Conservation (phyloP, 2,888 invertebrate species). For the Tridacna gigas region DNA sequence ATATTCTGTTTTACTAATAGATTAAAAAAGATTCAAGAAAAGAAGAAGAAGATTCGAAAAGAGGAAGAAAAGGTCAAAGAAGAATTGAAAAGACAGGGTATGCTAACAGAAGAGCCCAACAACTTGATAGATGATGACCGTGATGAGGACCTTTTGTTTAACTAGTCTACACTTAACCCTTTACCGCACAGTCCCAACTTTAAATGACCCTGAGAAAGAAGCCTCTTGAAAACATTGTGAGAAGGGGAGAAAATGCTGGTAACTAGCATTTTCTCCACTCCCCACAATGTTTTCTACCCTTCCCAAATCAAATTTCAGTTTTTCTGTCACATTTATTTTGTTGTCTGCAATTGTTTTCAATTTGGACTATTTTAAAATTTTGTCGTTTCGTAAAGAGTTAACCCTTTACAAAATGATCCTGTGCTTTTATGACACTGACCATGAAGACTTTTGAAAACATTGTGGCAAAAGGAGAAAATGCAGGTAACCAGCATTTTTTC, state of each 20-base stretch:
- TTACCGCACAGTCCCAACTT: no score
- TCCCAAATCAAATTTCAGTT: no score
- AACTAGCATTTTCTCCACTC: no score
- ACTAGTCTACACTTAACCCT: neutral
- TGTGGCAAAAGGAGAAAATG: neutral
- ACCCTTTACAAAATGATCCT: no score
- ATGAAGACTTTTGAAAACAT: neutral
- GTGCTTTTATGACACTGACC: neutral
- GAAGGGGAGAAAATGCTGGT: no score
- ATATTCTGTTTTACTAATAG: slow-evolving; percentile 67
- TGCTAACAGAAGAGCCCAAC: slow-evolving; percentile 85
- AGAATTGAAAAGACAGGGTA: slow-evolving; percentile 86
- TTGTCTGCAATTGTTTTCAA: no score
- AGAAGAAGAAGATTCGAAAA: slow-evolving; percentile 93
- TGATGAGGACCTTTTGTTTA: slow-evolving; percentile 95
- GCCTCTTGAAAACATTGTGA: no score
- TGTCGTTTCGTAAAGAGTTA: no score
- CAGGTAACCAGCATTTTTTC: neutral
- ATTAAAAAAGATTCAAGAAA: slow-evolving; percentile 94
- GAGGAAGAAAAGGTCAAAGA: slow-evolving; percentile 88
- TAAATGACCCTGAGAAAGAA: no score
- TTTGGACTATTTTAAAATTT: no score
- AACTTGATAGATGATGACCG: slow-evolving; percentile 92
- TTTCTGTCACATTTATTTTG: no score
- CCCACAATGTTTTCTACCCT: no score